phyloP scores from a whole-genome alignment of 2,113 vertebrate genomes.

The Zosterops hypoxanthus region DNA sequence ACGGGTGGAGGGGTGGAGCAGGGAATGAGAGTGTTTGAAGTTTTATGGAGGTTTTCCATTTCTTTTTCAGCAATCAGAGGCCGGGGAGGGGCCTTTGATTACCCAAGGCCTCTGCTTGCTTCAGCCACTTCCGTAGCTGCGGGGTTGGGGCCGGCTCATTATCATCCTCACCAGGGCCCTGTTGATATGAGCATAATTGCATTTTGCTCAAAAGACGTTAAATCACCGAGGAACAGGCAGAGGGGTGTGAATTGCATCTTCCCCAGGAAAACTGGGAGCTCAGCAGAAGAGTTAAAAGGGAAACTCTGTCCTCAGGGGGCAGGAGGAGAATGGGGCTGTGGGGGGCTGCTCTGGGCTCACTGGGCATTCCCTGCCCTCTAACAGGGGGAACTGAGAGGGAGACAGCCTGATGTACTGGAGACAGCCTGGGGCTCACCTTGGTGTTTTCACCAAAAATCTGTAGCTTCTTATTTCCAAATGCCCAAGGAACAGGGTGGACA shows the following conservation, averaged over 20 bases:
- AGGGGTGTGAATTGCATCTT: slow-evolving; percentile 45
- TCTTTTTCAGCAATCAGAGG: neutral
- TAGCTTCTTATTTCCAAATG: neutral
- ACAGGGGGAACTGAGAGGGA: fast-evolving
- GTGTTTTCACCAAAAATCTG: neutral
- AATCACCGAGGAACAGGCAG: slow-evolving; percentile 5
- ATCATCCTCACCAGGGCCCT: slow-evolving; percentile 10
- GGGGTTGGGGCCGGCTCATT: slow-evolving; percentile 13
- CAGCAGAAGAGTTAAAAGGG: slow-evolving; percentile 1
- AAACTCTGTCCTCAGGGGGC: neutral
- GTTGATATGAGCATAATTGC: slow-evolving; percentile 61
- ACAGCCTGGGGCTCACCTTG: neutral
- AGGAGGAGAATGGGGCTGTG: neutral
- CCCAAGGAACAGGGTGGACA: neutral
- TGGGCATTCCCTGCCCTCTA: neutral
- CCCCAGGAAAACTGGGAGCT: neutral
- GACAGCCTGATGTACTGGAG: neutral
- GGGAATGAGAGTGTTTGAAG: neutral
- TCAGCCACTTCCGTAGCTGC: neutral
- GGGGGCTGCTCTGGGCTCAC: neutral
- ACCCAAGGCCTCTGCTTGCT: neutral
- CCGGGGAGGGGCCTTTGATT: slow-evolving; percentile 15
- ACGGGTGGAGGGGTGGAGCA: neutral
- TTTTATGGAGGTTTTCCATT: neutral
- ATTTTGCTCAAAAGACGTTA: slow-evolving; percentile 64